A percentile compares a stretch with the other conserved stretches of the same genome.
phyloP scores from a whole-genome alignment of 2,888 invertebrate genomes.

The Morpho deidamia region DNA sequence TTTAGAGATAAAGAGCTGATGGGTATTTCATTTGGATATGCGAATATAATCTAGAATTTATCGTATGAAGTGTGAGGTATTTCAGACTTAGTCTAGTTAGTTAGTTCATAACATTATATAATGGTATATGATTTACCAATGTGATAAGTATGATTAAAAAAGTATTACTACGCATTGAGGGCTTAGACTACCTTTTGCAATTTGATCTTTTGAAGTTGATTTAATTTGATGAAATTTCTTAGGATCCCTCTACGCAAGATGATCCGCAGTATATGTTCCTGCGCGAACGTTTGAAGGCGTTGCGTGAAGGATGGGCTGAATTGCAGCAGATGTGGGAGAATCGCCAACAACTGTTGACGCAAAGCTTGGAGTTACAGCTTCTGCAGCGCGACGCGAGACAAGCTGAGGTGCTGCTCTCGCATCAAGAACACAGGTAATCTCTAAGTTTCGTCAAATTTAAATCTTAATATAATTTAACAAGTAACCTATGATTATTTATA shows the following conservation, averaged over 20 bases:
- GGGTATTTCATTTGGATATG: too few relatives aligned
- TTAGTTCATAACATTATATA: too few relatives aligned
- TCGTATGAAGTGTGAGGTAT: too few relatives aligned
- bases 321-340: conserved; percentile 99
- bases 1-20: too few relatives aligned
- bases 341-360: conserved; percentile 94
- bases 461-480: too few relatives aligned
- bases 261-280: conserved; percentile 99
- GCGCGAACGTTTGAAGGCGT: conserved; percentile 96
- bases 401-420: conserved; percentile 97
- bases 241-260: conserved; percentile 90
- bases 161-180: too few relatives aligned
- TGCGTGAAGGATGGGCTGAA: conserved; percentile 99
- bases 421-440: conserved; percentile 93
- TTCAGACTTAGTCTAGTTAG: too few relatives aligned
- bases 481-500: background rate
- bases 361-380: conserved; percentile 96
- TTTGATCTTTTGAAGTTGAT: background rate
- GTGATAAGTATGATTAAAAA: too few relatives aligned
- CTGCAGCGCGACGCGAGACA: conserved; percentile 98
- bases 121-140: too few relatives aligned
- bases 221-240: background rate
- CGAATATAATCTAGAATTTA: too few relatives aligned
- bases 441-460: too few relatives aligned
- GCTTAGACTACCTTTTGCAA: too few relatives aligned